These are phyloP conservation scores for Trematomus loennbergii DNA, from an alignment of 2,113 vertebrate species.

Conservation along the genomic window DNA sequence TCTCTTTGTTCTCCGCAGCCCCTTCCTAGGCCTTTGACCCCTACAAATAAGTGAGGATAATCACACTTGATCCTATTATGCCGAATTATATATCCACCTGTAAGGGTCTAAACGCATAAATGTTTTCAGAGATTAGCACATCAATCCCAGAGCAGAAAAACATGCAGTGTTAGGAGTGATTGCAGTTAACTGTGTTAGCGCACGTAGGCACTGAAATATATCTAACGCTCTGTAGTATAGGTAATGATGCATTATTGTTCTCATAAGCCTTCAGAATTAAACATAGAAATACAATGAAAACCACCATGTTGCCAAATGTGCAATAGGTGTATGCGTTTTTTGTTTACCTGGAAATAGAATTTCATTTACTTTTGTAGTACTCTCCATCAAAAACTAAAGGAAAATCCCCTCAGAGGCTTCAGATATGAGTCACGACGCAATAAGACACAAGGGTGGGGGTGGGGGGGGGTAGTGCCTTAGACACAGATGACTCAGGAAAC, in stretches of 20 bases:
- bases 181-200: background rate
- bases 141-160: slow-evolving; percentile 19
- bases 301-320: background rate
- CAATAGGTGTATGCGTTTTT: background rate
- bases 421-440: background rate
- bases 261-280: slow-evolving; percentile 6
- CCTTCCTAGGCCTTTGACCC: slow-evolving; percentile 55
- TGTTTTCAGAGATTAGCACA: slow-evolving; percentile 56
- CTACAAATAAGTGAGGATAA: slow-evolving; percentile 62
- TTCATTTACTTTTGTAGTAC: background rate
- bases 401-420: slow-evolving; percentile 20
- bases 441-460: background rate
- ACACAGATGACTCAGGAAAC: slow-evolving; percentile 32
- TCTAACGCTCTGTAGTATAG: background rate
- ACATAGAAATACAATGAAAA: background rate
- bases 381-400: background rate
- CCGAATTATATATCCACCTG: slow-evolving; percentile 60
- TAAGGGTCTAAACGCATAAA: slow-evolving; percentile 47
- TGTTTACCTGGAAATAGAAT: background rate
- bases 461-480: background rate
- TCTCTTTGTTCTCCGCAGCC: slow-evolving; percentile 24
- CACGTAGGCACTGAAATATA: background rate
- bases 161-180: slow-evolving; percentile 3
- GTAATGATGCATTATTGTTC: slow-evolving; percentile 1
- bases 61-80: slow-evolving; percentile 63